Evolutionary conservation across 2,888 invertebrate species (phyloP).

Genomic region (Branchellion lobata): DNA sequence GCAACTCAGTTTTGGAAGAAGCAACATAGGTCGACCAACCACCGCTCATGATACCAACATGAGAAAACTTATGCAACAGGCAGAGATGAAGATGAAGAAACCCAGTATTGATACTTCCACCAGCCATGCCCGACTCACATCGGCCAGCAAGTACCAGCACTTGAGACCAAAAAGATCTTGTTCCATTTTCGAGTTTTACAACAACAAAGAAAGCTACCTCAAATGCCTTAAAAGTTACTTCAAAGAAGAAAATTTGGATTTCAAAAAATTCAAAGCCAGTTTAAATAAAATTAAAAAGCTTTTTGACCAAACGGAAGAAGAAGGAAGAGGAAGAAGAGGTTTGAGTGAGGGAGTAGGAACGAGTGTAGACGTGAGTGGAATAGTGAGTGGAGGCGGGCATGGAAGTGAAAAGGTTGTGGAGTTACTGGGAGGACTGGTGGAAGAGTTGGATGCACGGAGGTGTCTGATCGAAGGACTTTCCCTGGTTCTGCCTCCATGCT

Average conservation of each 20-base stretch:
- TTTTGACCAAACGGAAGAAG: neutral
- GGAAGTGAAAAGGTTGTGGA: constrained; percentile 39
- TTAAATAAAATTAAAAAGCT: constrained; percentile 34
- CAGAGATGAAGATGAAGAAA: neutral
- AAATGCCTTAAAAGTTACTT: neutral
- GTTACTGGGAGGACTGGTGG: constrained; percentile 45
- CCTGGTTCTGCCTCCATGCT: constrained; percentile 47
- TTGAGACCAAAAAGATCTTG: neutral
- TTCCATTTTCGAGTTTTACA: neutral
- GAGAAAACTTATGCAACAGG: neutral
- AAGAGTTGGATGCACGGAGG: constrained; percentile 48
- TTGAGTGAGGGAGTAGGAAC: too few species aligned
- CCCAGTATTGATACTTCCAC: too few species aligned
- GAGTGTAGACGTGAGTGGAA: constrained; percentile 30
- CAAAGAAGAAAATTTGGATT: constrained; percentile 30
- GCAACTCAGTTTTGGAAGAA: constrained; percentile 39
- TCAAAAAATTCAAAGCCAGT: constrained; percentile 39
- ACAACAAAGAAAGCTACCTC: constrained; percentile 3
- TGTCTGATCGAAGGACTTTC: constrained; percentile 47
- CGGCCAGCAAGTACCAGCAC: neutral
- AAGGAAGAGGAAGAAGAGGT: constrained; percentile 14
- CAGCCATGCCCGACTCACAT: too few species aligned
- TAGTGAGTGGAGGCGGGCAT: constrained; percentile 46
- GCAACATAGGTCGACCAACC: constrained; percentile 28
- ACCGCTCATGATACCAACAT: constrained; percentile 8